These are phyloP conservation scores for Aurelia aurita DNA, from an alignment of 30 jellyfish, hydroid and myxozoan genomes.

Conservation along the genomic window DNA sequence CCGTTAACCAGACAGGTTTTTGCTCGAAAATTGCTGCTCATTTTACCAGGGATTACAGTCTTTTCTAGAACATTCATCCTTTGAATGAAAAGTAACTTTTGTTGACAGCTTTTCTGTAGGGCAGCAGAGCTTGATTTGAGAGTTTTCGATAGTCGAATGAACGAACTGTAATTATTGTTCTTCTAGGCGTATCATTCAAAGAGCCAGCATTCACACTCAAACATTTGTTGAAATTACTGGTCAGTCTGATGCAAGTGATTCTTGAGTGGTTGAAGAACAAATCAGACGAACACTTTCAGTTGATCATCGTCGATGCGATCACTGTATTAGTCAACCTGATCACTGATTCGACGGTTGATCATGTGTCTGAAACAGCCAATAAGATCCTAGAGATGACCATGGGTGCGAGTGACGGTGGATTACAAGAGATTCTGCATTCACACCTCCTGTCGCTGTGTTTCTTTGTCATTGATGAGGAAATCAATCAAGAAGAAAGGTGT, in stretches of 20 bases:
- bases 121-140: too few species aligned
- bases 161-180: not conserved
- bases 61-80: too few species aligned
- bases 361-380: constrained; percentile 57
- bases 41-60: too few species aligned
- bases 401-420: constrained; percentile 55
- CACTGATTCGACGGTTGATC: constrained; percentile 57
- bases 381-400: constrained; percentile 50
- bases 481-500: constrained; percentile 59
- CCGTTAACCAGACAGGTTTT: too few species aligned
- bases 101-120: too few species aligned
- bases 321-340: constrained; percentile 46
- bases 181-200: constrained; percentile 31
- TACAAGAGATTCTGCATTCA: constrained; percentile 65
- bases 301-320: constrained; percentile 48
- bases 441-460: constrained; percentile 64
- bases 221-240: constrained; percentile 39
- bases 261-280: constrained; percentile 42
- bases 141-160: too few species aligned
- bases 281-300: constrained; percentile 53
- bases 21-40: too few species aligned
- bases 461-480: constrained; percentile 60
- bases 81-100: too few species aligned
- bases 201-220: constrained; percentile 66
- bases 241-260: constrained; percentile 42